phyloP scores from a whole-genome alignment of 2,888 invertebrate species.

The Panzeria rudis region DNA sequence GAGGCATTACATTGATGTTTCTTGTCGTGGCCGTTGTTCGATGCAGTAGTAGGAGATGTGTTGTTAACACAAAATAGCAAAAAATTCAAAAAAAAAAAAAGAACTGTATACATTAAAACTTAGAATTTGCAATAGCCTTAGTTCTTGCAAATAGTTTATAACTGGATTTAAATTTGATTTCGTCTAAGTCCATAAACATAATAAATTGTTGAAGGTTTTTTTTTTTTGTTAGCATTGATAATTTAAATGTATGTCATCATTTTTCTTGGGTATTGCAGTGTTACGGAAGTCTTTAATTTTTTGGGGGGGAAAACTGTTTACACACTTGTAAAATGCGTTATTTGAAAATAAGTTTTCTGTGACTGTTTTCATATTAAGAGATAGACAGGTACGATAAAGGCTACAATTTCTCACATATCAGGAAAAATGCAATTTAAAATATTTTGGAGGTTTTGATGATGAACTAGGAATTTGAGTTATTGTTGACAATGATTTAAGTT shows the following conservation, averaged over 20 bases:
- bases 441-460: too few species aligned
- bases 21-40: slow-evolving; percentile 39
- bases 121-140: slow-evolving; percentile 37
- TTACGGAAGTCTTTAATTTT: neutral
- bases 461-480: too few species aligned
- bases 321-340: neutral
- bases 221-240: slow-evolving; percentile 29
- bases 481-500: too few species aligned
- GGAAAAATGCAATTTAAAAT: too few species aligned
- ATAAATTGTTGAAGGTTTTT: slow-evolving; percentile 77
- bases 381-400: too few species aligned
- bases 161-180: slow-evolving; percentile 81
- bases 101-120: neutral
- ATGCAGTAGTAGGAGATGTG: slow-evolving; percentile 58
- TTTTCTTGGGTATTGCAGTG: neutral
- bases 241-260: slow-evolving; percentile 46
- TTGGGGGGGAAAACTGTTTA: neutral
- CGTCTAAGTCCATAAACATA: slow-evolving; percentile 80
- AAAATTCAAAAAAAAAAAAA: neutral
- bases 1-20: slow-evolving; percentile 68
- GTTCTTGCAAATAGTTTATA: slow-evolving; percentile 70
- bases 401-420: too few species aligned
- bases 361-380: too few species aligned
- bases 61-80: slow-evolving; percentile 58
- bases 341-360: neutral